A percentile compares a stretch with the other conserved stretches of the same genome.
phyloP scores from a whole-genome alignment of 1,140 invertebrate genomes.

The Campoletis sonorensis region DNA sequence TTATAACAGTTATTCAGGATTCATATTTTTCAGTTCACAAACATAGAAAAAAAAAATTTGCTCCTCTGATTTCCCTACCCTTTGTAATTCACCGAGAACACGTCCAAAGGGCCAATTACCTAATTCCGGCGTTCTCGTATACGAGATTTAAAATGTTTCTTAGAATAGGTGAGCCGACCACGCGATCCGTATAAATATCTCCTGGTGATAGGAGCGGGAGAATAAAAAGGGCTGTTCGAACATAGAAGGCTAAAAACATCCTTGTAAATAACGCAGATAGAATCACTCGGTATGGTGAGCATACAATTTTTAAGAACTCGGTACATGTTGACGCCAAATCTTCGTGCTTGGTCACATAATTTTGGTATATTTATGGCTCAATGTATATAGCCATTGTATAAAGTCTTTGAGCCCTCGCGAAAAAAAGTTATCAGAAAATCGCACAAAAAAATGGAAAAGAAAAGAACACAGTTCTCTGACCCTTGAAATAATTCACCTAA shows the following conservation, averaged over 20 bases:
- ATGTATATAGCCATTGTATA: neutral
- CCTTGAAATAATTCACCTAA: too few relatives aligned
- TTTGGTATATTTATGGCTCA: too few relatives aligned
- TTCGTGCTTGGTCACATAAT: neutral
- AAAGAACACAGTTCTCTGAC: too few relatives aligned
- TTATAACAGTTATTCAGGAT: neutral
- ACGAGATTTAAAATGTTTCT: constrained; percentile 52
- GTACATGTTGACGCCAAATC: constrained; percentile 16
- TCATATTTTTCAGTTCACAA: neutral
- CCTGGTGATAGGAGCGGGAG: constrained; percentile 22
- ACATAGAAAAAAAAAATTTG: neutral
- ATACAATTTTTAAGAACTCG: constrained; percentile 6
- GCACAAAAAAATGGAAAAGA: too few relatives aligned
- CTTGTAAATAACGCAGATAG: constrained; percentile 53
- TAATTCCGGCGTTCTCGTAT: constrained; percentile 31
- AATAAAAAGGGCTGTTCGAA: constrained; percentile 12
- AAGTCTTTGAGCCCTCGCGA: too few relatives aligned
- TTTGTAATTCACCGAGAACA: constrained; percentile 40
- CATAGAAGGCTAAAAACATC: constrained; percentile 45
- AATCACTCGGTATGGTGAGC: constrained; percentile 44
- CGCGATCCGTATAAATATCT: constrained; percentile 54
- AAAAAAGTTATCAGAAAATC: too few relatives aligned
- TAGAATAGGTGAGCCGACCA: constrained; percentile 38
- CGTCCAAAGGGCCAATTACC: constrained; percentile 48
- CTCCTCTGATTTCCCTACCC: constrained; percentile 44